Evolutionary conservation across 1,140 invertebrate genomes (phyloP), one percentile per base, ranked within the genome.

Genomic region (Hypothenemus hampei): DNA sequence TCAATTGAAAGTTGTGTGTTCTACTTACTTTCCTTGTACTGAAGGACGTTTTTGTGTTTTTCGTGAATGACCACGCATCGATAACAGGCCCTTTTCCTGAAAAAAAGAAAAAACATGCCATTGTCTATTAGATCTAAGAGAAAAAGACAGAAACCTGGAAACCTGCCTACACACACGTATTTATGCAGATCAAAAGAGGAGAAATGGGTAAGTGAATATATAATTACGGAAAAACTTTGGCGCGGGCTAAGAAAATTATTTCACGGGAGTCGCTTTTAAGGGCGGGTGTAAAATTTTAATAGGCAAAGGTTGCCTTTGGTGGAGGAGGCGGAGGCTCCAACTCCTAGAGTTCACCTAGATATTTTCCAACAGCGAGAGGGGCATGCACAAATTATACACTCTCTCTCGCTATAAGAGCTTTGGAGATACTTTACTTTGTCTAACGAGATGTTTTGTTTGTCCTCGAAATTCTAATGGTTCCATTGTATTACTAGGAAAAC

Each of bases 21-120:
- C 7, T 73, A 92, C 91, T 91, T 78, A 95, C 91, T 93, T 82
- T 94, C 91, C 89, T 95, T 95, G 77, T 93, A 95, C 73, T 95
- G 91, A 60, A 94, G 78, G 57, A 94, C 89, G 75, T 93, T 93
- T 63, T 81, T 78, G 76, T 95, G 91, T 68, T 91, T 91, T 71
- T 92, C 88, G 68, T 93, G 89, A 70, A 94, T 92, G 60, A 93
- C 91, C 66, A 95, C 82, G 76, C 91, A 94, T 54, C 87, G 82
- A 75, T 87, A 89, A 75, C 89, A 92, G 63, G 66, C 64, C 52
- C 67, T 66, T 62, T 72, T 72, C 19, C 70, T 72, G 65, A 21
- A 70, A 72, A n/a, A n/a, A n/a, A n/a, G n/a, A n/a, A n/a, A n/a
- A n/a, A n/a, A 44, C 62, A 61, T n/a, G n/a, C n/a, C n/a, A n/a